A percentile compares a stretch with the other conserved stretches of the same genome.
phyloP scores from a whole-genome alignment of 2,113 vertebrate species.

The Hypocryptadius cinnamomeus region DNA sequence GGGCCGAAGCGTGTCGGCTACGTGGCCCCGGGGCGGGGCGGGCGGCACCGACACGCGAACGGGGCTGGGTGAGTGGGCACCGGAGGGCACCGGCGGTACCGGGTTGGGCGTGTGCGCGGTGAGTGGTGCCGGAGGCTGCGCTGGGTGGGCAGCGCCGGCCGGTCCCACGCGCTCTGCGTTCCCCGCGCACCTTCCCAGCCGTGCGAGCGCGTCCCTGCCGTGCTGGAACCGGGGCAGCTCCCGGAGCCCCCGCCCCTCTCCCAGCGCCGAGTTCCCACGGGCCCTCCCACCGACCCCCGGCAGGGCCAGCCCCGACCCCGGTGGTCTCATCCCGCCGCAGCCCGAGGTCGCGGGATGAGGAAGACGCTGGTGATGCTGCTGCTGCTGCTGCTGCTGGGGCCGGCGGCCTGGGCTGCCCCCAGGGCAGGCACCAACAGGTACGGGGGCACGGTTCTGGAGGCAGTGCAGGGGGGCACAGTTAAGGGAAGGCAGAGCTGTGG shows the following conservation, averaged over 20 bases:
- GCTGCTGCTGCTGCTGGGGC: neutral
- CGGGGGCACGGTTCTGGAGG: neutral
- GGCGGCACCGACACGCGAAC: neutral
- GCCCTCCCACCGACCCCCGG: too few species aligned
- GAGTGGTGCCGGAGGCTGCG: neutral
- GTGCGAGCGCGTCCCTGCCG: neutral
- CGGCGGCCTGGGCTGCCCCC: neutral
- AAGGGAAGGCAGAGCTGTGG: too few species aligned
- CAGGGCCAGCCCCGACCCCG: too few species aligned
- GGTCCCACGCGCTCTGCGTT: neutral
- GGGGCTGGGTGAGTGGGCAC: neutral
- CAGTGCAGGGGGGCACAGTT: neutral
- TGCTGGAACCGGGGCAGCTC: neutral
- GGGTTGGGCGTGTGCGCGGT: neutral
- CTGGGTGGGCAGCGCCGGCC: neutral
- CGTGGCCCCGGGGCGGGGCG: neutral
- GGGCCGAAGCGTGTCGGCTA: neutral
- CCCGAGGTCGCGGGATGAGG: neutral
- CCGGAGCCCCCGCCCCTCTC: neutral
- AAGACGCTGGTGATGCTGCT: neutral
- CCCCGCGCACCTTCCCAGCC: neutral
- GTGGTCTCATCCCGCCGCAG: neutral
- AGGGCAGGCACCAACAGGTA: neutral
- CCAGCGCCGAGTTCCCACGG: neutral
- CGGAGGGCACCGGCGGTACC: too few species aligned